Evolutionary conservation across 1,140 invertebrate species (phyloP).

Genomic region (Akabosia matsudoensis): DNA sequence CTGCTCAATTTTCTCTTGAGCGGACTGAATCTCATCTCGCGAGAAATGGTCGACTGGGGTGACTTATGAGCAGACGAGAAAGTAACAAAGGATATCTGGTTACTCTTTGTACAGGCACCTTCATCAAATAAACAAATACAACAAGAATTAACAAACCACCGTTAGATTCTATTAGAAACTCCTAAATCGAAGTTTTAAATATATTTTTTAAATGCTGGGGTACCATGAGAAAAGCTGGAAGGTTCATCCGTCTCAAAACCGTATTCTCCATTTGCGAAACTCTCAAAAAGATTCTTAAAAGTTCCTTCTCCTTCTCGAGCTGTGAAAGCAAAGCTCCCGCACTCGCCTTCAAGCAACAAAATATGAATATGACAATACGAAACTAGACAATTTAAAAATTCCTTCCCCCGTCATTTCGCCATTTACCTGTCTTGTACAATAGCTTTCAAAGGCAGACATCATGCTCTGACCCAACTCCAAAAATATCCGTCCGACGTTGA

Average conservation of each 20-base stretch:
- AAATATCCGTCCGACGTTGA: conserved; percentile 87
- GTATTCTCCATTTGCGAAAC: conserved; percentile 96
- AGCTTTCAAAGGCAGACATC: conserved; percentile 90
- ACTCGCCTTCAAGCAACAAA: conserved; percentile 63
- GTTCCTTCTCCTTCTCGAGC: conserved; percentile 91
- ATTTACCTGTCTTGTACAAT: conserved; percentile 74
- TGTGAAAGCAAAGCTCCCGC: conserved; percentile 85
- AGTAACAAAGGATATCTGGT: conserved; percentile 90
- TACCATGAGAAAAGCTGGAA: conserved; percentile 96
- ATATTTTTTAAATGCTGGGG: conserved; percentile 46
- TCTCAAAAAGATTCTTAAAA: conserved; percentile 86
- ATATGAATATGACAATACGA: no score
- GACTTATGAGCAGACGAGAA: conserved; percentile 84
- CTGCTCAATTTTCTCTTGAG: conserved; percentile 86
- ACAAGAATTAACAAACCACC: no score
- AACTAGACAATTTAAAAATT: background rate
- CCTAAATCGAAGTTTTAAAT: no score
- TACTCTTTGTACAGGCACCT: conserved; percentile 83
- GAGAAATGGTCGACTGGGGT: conserved; percentile 76
- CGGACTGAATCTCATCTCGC: conserved; percentile 67
- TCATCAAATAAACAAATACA: conserved; percentile 27
- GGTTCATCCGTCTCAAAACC: conserved; percentile 86
- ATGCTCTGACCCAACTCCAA: conserved; percentile 82
- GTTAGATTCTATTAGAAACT: no score
- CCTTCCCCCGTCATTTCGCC: background rate